Percentiles rank a stretch among this genome's conserved stretches.
Evolutionary conservation across 2,797 vertebrate species (phyloP).

Genomic region (Coreius guichenoti): DNA sequence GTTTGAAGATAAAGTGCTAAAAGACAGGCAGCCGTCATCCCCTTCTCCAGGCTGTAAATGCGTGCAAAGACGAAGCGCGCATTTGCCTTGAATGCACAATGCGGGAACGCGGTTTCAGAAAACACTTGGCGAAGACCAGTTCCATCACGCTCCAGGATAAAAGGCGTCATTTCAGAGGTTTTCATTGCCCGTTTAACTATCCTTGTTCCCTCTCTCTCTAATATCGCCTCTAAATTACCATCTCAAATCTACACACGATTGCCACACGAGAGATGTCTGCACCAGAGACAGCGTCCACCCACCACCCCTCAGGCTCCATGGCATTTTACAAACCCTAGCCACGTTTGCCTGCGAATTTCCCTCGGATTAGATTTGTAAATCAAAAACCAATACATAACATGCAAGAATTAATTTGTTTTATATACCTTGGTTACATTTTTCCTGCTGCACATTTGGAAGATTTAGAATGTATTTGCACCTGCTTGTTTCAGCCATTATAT

Average conservation of each 20-base stretch:
- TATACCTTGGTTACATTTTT: constrained; percentile 99
- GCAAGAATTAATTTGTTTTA: constrained; percentile 97
- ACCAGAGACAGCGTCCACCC: constrained; percentile 27
- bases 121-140: constrained; percentile 59
- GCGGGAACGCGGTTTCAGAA: constrained; percentile 59
- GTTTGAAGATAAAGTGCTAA: constrained; percentile 61
- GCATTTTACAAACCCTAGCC: constrained; percentile 72
- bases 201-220: constrained; percentile 62
- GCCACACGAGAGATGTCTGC: constrained; percentile 39
- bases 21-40: constrained; percentile 52
- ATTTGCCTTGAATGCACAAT: constrained; percentile 59
- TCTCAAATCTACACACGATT: constrained; percentile 60
- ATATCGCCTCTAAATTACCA: constrained; percentile 66
- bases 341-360: constrained; percentile 84
- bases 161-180: constrained; percentile 64
- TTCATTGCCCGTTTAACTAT: constrained; percentile 68
- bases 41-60: constrained; percentile 59
- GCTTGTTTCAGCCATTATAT: constrained; percentile 98
- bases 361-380: constrained; percentile 95
- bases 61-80: constrained; percentile 54
- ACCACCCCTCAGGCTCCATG: constrained; percentile 49
- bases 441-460: constrained; percentile 94
- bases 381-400: constrained; percentile 97
- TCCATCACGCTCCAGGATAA: constrained; percentile 65
- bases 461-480: constrained; percentile 98